Evolutionary conservation across 2,113 vertebrate species (phyloP).

Genomic region (Daubentonia madagascariensis): DNA sequence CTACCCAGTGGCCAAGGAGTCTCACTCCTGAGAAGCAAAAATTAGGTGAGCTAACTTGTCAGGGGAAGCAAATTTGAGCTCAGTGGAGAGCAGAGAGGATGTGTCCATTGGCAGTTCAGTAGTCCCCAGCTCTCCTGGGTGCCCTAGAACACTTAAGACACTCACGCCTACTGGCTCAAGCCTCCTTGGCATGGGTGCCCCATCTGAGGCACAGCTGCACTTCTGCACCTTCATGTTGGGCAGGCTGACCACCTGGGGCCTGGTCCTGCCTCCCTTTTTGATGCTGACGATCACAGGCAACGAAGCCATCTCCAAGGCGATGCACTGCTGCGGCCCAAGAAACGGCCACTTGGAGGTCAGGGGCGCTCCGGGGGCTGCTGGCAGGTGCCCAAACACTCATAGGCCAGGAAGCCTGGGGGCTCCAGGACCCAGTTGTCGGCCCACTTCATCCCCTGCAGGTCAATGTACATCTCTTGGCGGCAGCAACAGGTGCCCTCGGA

Average conservation of each 20-base stretch:
- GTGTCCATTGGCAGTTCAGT: background rate
- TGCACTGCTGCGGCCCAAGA: constrained; percentile 46
- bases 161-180: background rate
- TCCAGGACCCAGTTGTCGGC: constrained; percentile 72
- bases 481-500: constrained; percentile 13
- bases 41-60: background rate
- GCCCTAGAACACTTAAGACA: background rate
- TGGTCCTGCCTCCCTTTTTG: constrained; percentile 28
- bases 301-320: background rate
- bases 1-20: background rate
- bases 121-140: background rate
- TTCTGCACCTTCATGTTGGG: constrained; percentile 68
- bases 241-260: constrained; percentile 65
- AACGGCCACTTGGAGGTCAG: constrained; percentile 35
- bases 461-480: constrained; percentile 55
- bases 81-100: background rate
- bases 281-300: constrained; percentile 55
- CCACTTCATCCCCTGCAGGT: constrained; percentile 69
- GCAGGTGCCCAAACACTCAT: constrained; percentile 68
- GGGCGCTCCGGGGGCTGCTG: background rate
- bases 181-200: background rate
- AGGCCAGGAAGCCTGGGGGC: constrained; percentile 62
- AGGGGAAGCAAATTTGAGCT: background rate
- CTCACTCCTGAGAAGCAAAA: background rate
- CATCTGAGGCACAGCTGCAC: constrained; percentile 59